Conservation (phyloP, 2,888 invertebrate genomes). For the Drosophila imparisetae region DNA sequence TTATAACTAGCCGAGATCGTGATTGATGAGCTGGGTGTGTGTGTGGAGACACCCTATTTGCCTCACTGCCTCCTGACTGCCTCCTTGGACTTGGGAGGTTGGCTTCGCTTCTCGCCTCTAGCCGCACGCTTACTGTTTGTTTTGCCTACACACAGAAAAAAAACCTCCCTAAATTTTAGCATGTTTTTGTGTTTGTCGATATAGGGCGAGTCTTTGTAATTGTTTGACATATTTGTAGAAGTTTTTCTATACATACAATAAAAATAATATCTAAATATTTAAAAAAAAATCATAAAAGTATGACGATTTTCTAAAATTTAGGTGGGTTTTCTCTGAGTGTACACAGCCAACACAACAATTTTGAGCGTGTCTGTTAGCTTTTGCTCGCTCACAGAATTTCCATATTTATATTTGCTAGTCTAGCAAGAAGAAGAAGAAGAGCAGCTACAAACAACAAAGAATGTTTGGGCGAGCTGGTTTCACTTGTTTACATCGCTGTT, state of each 20-base stretch:
- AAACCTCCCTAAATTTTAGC: background rate
- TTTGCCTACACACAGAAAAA: slow-evolving; percentile 16
- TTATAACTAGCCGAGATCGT: slow-evolving; percentile 51
- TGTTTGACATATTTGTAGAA: background rate
- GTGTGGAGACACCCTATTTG: slow-evolving; percentile 41
- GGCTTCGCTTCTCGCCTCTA: background rate
- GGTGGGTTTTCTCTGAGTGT: background rate
- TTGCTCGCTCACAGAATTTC: slow-evolving; percentile 32
- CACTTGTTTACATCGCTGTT: slow-evolving; percentile 76
- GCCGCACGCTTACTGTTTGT: slow-evolving; percentile 29
- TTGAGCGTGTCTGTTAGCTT: slow-evolving; percentile 32
- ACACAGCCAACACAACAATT: slow-evolving; percentile 17
- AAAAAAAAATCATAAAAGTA: background rate
- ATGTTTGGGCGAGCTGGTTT: slow-evolving; percentile 84
- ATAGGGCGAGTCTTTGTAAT: background rate
- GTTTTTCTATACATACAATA: background rate
- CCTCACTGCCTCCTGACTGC: slow-evolving; percentile 16
- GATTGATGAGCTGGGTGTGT: slow-evolving; percentile 69
- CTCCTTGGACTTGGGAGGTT: slow-evolving; percentile 11
- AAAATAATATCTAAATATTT: background rate
- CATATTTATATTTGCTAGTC: slow-evolving; percentile 37
- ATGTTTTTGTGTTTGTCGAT: background rate
- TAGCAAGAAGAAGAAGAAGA: slow-evolving; percentile 23
- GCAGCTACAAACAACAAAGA: slow-evolving; percentile 67
- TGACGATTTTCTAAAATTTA: background rate